Base-by-base conservation (phyloP, 2,797 vertebrate genomes). In the Pogonophryne albipinna region DNA sequence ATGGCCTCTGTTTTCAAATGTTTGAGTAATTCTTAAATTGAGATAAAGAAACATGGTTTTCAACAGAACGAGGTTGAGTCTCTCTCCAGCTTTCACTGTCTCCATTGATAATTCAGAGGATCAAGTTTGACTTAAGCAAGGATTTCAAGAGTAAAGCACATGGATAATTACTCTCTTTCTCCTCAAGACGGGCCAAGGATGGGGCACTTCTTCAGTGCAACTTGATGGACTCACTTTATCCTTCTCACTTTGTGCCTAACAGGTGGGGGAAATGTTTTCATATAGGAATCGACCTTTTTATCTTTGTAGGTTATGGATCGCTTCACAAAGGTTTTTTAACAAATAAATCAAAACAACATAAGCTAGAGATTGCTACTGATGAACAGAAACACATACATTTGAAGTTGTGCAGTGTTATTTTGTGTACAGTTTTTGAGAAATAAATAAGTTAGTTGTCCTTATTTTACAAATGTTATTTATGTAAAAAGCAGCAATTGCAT, bases 91-190 rank as follows among this genome's bases (percentile, higher is more conserved):
- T 76, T 68, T 83, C 65, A 74, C 64, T 45, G 44, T 67, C 76
- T 84, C 56, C 38, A 23, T 76, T 59, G 74, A 82, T 88, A 80
- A 87, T 78, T 82, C 52, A 74, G 69, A 69, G 76, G 78, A 80
- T 85, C 66, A 70, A 74, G 60, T 60, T 42, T 63, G 82, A 90
- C 68, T 81, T 75, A 75, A 68, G 49, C 58, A 14, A 47, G 68
- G 75, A 80, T 82, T 86, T 84, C 42, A 74, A 71, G 74, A 77
- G 66, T 89, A 76, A 79, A 83, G 72, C 78, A 63, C 45, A 11
- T 16, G 63, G 75, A 75, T 80, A 73, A 83, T 83, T 86, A 74
- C 80, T 80, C 68, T 62, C 60, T 69, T 82, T 80, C 71, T 63
- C 64, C 61, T 57, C 46, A 59, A 84, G 67, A 56, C 10, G 8